phyloP scores from a whole-genome alignment of 2,888 invertebrate species.

The Lithophane semibrunnea region DNA sequence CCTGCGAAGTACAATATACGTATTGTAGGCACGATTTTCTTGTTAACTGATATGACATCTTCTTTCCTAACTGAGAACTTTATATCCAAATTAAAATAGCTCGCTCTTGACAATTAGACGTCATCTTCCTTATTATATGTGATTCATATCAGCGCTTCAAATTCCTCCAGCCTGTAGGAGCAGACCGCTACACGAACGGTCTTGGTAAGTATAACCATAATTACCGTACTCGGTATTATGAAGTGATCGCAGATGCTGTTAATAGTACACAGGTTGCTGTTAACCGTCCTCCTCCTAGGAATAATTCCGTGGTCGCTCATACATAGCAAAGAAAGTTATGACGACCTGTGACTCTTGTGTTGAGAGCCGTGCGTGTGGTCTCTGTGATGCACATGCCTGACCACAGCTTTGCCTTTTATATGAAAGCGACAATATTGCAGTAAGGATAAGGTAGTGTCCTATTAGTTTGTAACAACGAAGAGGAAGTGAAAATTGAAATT shows the following conservation, averaged over 20 bases:
- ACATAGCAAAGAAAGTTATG: conserved; percentile 35
- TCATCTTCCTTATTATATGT: conserved; percentile 6
- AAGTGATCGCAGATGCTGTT: conserved; percentile 49
- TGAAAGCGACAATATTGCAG: conserved; percentile 38
- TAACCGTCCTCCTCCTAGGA: conserved; percentile 32
- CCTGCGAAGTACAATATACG: conserved; percentile 27
- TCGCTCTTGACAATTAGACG: conserved; percentile 12
- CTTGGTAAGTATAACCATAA: conserved; percentile 48
- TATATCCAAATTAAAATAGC: conserved; percentile 9
- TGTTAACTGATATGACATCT: conserved; percentile 49
- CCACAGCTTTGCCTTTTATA: conserved; percentile 38
- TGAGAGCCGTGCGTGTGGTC: conserved; percentile 61
- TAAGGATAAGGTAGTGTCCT: conserved; percentile 28
- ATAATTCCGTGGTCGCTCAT: conserved; percentile 40
- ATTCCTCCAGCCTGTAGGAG: conserved; percentile 32
- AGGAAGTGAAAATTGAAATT: conserved; percentile 78
- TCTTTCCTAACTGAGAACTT: conserved; percentile 10
- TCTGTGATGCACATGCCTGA: conserved; percentile 22
- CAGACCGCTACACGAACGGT: conserved; percentile 52
- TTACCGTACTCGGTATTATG: conserved; percentile 44
- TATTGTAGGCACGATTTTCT: conserved; percentile 43
- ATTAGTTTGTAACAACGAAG: conserved; percentile 48
- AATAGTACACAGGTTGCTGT: conserved; percentile 47
- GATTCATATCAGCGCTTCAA: conserved; percentile 29
- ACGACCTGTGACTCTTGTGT: conserved; percentile 18